These are phyloP conservation scores for Alouatta palliata DNA, from an alignment of 2,113 vertebrate species.

Conservation along the genomic window DNA sequence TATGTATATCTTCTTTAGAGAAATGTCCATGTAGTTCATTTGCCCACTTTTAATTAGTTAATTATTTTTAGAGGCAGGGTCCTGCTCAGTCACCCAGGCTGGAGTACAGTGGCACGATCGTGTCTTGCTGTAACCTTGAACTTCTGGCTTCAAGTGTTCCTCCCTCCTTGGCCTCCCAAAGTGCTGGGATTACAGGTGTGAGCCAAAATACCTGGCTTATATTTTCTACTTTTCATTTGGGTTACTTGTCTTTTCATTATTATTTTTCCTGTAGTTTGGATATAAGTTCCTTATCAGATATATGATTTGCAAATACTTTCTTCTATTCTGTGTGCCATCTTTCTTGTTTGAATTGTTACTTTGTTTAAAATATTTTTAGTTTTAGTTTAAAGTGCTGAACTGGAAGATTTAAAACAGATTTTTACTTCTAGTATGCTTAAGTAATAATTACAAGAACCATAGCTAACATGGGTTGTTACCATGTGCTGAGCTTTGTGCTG, in stretches of 20 bases:
- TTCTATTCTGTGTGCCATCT: neutral
- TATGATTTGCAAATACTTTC: neutral
- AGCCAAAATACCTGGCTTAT: neutral
- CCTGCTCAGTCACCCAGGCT: neutral
- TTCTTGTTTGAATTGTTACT: neutral
- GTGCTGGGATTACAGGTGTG: neutral
- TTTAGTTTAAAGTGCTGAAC: neutral
- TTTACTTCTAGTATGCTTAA: neutral
- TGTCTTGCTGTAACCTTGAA: neutral
- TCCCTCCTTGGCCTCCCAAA: neutral
- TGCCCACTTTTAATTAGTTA: neutral
- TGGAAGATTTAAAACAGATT: neutral
- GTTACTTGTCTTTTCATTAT: neutral
- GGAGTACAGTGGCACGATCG: neutral
- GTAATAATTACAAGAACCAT: neutral
- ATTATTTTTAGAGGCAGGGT: neutral
- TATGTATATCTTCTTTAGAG: neutral
- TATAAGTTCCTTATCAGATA: neutral
- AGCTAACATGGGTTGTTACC: neutral
- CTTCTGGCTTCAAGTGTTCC: neutral
- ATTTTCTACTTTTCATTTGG: neutral
- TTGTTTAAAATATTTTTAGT: neutral
- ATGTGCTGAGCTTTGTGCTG: neutral
- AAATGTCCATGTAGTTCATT: neutral
- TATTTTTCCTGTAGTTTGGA: neutral